Conservation (phyloP, 2,888 invertebrate species). For the Xylocampa areola region DNA sequence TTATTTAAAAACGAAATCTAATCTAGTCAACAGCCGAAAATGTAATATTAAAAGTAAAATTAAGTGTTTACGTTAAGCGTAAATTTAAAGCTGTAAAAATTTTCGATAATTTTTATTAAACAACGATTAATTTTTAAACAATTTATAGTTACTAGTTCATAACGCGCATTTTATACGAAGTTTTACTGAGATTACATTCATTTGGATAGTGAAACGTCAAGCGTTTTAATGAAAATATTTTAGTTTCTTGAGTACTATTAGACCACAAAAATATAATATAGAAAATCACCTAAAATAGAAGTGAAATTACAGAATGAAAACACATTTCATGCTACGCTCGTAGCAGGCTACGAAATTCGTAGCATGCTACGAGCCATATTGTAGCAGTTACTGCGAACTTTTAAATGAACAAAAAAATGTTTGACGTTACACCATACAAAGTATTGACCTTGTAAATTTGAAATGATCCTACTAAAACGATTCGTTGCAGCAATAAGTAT, state of each 20-base stretch:
- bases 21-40: slow-evolving; percentile 57
- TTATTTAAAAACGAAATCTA: slow-evolving; percentile 52
- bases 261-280: neutral
- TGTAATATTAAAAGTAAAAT: slow-evolving; percentile 57
- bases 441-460: slow-evolving; percentile 57
- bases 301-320: neutral
- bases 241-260: too few relatives aligned
- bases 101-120: slow-evolving; percentile 68
- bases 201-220: slow-evolving; percentile 30
- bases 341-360: slow-evolving; percentile 30
- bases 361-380: slow-evolving; percentile 25
- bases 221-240: neutral
- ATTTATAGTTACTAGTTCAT: slow-evolving; percentile 58
- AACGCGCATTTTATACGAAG: slow-evolving; percentile 72
- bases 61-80: slow-evolving; percentile 56
- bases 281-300: neutral
- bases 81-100: slow-evolving; percentile 74
- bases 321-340: slow-evolving; percentile 11
- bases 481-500: slow-evolving; percentile 66
- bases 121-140: slow-evolving; percentile 75
- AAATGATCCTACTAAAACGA: slow-evolving; percentile 60
- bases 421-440: slow-evolving; percentile 31
- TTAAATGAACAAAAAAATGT: too few relatives aligned
- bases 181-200: slow-evolving; percentile 55
- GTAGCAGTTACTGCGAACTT: slow-evolving; percentile 4